Base-by-base conservation (phyloP, 2,797 vertebrate species). In the Myotis vivesi region DNA sequence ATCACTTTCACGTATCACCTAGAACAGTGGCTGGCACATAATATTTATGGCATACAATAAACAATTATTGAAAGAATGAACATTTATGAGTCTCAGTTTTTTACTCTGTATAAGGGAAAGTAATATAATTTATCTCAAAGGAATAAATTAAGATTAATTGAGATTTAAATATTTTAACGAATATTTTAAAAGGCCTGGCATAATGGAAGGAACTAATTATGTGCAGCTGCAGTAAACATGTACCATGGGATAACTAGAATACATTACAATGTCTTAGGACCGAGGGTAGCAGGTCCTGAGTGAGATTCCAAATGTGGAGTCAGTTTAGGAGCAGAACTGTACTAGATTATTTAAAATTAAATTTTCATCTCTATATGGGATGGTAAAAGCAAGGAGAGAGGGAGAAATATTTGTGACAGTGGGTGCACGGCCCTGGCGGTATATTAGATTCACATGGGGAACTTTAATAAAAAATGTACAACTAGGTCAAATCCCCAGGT, bases 381-480 rank as follows among this genome's bases (percentile, higher is more conserved):
- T n/a, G 25, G 6, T 11, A 71, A 59, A 73, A 71, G 2, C 36
- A 91, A 81, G 62, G 23, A 62, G 30, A 94, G 44, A 53, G 16
- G 23, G n/a, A 76, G 19, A 91, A 80, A 23, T 6, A 6, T 71
- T 88, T 41, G 28, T 16, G 59, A 15, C 15, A 16, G 15, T 33
- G 23, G 15, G 8, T 19, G 7, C 4, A 33, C 1, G 62, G 30
- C 22, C 79, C 46, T 25, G 33, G 51, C 5, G 75, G 0, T 6
- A 22, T 68, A 46, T 73, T 76, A 84, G 66, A 64, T 33, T 82
- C 16, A 22, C 3, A 6, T 15, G 12, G 8, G 75, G 22, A 71
- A 15, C 33, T 87, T 92, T 66, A 33, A 94, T 66, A 33, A 94
- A 79, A 92, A 84, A 55, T 28, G 38, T n/a, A 81, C 23, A 71